Evolutionary conservation across 2,113 vertebrate genomes (phyloP), one percentile per base, ranked within the genome.

Genomic region (Etheostoma cragini): DNA sequence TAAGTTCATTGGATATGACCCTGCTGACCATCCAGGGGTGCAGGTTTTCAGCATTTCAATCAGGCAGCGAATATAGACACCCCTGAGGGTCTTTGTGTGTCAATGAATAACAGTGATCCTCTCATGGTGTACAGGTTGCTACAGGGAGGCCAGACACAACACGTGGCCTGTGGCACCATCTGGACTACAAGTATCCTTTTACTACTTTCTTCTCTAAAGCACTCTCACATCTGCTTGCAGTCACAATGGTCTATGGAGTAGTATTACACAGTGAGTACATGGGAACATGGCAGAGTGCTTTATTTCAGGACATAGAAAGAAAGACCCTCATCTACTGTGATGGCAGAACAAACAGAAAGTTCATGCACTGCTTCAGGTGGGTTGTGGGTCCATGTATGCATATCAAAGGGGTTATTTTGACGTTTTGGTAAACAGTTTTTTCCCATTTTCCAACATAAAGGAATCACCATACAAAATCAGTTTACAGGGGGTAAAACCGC

Each of bases 101-200:
- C 21, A 1, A 3, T 68, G 52, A 67, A 66, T 80, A 91, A 91
- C 88, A 87, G 80, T 60, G 58, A 67, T 76, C 92, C 89, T 80
- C 6, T 92, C 87, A 67, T 93, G 75, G 69, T 91, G 89, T 89
- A 60, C 92, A 97, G 96, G 93, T 82, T 69, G 53, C 78, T 46
- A 82, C 90, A 82, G 90, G 46, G 64, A 80, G 79, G 50, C 83
- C 82, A 76, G 89, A 89, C 33, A 95, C 94, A 94, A 94, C 96
- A 69, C 94, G 91, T 87, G 93, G 95, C 80, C 92, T 96, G 66
- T 97, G 96, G 96, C 95, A 97, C 67, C 83, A 91, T 74, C 96
- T 97, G 90, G 96, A 98, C 88, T 94, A 96, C 87, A 96, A 94
- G 96, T 97, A 97, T 97, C 96, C 95, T 97, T 96, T 95, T 80